These are phyloP conservation scores for Eumerus sabulonum DNA, from an alignment of 2,888 invertebrate genomes.

Conservation along the genomic window DNA sequence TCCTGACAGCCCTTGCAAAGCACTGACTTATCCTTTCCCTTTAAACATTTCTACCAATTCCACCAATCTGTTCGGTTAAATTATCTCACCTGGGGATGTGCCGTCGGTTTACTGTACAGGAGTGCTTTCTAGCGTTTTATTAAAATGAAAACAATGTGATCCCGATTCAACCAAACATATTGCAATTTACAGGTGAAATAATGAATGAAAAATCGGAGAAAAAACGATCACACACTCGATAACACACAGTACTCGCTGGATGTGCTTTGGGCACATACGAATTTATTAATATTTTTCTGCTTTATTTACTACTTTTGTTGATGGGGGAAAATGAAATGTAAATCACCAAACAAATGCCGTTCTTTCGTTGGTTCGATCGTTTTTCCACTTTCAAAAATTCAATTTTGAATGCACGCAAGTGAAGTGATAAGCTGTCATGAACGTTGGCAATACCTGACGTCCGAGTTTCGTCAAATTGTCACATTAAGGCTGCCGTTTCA, in stretches of 20 bases:
- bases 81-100: constrained; percentile 30
- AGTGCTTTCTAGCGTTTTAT: constrained; percentile 4
- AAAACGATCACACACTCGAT: constrained; percentile 38
- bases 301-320: constrained; percentile 11
- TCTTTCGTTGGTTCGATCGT: constrained; percentile 65
- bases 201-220: constrained; percentile 17
- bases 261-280: constrained; percentile 1
- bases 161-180: constrained; percentile 34
- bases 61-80: neutral
- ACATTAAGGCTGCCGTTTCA: constrained; percentile 14
- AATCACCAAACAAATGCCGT: constrained; percentile 56
- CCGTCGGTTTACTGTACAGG: neutral
- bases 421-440: constrained; percentile 38
- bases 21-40: too few species aligned
- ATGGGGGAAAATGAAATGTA: constrained; percentile 7
- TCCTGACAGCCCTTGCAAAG: neutral
- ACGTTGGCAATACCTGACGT: constrained; percentile 49
- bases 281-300: constrained; percentile 1
- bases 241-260: neutral
- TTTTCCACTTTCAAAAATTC: constrained; percentile 60
- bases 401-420: constrained; percentile 44
- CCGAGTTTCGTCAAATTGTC: constrained; percentile 27
- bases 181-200: neutral
- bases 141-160: constrained; percentile 1
- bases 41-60: neutral